Conservation (phyloP, 2,797 vertebrate genomes). For the Neoniphon sammara region DNA sequence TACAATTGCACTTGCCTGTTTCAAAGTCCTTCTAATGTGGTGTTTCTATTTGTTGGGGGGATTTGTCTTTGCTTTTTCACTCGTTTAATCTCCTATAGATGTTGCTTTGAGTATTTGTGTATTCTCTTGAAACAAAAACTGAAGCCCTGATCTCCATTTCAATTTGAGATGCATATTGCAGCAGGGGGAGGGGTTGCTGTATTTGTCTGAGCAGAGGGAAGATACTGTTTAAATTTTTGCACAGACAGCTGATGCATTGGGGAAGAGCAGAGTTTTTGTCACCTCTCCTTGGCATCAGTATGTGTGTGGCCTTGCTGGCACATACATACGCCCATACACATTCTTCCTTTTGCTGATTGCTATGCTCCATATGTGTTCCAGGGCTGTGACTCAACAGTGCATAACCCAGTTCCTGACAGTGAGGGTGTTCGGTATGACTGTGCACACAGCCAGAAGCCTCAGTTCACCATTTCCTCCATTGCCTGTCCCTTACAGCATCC, state of each 20-base stretch:
- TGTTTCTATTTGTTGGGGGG: no score
- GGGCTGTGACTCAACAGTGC: conserved; percentile 47
- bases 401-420: conserved; percentile 33
- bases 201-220: conserved; percentile 35
- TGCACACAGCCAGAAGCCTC: conserved; percentile 12
- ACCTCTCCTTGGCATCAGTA: conserved; percentile 36
- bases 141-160: no score
- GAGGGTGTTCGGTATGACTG: conserved; percentile 39
- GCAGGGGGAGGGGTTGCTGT: neutral
- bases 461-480: conserved; percentile 26
- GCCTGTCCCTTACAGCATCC: conserved; percentile 1
- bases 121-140: no score
- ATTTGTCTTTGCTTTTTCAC: neutral
- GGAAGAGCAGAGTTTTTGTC: conserved; percentile 41
- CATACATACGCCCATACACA: conserved; percentile 1
- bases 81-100: neutral
- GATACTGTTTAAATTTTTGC: conserved; percentile 24
- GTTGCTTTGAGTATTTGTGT: neutral
- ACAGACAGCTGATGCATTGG: conserved; percentile 41
- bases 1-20: no score
- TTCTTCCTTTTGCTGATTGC: conserved; percentile 28
- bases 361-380: conserved; percentile 45
- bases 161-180: neutral
- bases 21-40: no score
- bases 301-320: conserved; percentile 35